Conservation (phyloP, 2,888 invertebrate species). For the Bombylius major region DNA sequence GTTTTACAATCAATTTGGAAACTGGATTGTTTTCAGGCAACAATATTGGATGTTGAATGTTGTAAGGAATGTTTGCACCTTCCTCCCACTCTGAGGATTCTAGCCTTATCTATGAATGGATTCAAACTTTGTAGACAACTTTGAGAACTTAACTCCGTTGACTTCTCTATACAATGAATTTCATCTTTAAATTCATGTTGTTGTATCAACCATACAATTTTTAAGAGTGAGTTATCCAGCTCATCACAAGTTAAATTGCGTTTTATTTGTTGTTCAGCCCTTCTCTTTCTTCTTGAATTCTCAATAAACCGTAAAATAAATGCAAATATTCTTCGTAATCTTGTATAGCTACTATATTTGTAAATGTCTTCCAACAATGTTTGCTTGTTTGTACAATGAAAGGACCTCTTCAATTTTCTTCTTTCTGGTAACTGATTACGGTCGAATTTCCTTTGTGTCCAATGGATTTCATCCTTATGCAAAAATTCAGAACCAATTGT, state of each 20-base stretch:
- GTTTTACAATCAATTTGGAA: too few species aligned
- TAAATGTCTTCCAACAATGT: neutral
- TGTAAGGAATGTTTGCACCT: too few species aligned
- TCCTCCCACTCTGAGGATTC: conserved; percentile 3
- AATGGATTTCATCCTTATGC: neutral
- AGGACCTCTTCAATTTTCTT: too few species aligned
- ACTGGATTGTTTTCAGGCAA: too few species aligned
- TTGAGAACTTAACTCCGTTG: neutral
- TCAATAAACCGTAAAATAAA: neutral
- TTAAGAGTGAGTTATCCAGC: neutral
- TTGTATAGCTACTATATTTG: neutral
- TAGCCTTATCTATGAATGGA: conserved; percentile 4
- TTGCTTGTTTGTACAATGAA: too few species aligned
- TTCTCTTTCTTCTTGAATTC: neutral
- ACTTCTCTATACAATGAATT: neutral
- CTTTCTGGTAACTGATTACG: neutral
- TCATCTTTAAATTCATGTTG: neutral
- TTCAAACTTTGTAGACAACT: neutral
- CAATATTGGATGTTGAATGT: too few species aligned
- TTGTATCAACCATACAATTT: neutral
- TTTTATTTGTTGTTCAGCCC: neutral
- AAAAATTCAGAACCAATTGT: neutral
- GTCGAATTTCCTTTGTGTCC: neutral
- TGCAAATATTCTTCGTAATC: too few species aligned
- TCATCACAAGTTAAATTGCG: neutral